Conservation (phyloP, 2,888 invertebrate genomes). For the Mythimna loreyi region DNA sequence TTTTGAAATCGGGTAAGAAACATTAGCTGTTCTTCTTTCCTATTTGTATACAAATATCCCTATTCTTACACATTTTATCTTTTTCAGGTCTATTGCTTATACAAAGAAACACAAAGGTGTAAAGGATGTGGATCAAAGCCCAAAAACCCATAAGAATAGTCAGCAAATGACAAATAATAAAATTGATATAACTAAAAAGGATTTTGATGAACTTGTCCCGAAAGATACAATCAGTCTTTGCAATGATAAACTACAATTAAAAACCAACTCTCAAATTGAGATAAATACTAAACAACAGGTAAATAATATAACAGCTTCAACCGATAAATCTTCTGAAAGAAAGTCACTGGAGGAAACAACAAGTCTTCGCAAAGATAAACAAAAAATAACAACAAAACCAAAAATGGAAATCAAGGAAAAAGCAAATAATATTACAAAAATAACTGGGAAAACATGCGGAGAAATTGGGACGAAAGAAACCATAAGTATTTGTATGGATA, state of each 20-base stretch:
- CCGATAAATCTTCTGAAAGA: background rate
- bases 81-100: slow-evolving; percentile 29
- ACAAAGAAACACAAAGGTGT: background rate
- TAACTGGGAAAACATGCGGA: background rate
- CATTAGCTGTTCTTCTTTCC: background rate
- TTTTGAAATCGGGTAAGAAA: slow-evolving; percentile 29
- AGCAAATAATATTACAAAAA: background rate
- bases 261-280: background rate
- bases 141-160: background rate
- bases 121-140: background rate
- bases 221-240: slow-evolving; percentile 1
- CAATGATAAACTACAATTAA: background rate
- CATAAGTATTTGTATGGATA: slow-evolving; percentile 3
- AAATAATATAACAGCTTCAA: background rate
- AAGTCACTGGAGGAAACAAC: background rate
- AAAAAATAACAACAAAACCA: background rate
- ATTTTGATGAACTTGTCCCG: background rate
- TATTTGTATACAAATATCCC: background rate
- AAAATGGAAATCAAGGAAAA: background rate
- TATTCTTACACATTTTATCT: slow-evolving; percentile 2
- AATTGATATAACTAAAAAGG: background rate
- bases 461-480: background rate
- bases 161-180: background rate
- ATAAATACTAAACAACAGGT: background rate
- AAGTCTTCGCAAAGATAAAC: background rate